Conservation (phyloP, 1,140 invertebrate genomes). For the Hycleus phaleratus region DNA sequence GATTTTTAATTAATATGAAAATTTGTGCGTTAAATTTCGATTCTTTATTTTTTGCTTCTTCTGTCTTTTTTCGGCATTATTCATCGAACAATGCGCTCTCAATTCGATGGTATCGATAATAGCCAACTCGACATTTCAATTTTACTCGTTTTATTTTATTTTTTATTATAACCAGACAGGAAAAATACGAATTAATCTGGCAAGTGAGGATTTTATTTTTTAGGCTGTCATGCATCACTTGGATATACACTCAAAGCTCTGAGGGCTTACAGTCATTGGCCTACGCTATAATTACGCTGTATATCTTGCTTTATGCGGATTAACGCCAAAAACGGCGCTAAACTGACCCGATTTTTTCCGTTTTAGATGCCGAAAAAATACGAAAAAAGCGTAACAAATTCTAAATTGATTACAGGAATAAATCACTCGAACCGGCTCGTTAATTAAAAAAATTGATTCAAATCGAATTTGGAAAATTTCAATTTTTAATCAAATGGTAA, state of each 20-base stretch:
- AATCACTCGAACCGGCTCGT: too few relatives aligned
- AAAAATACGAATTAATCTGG: constrained; percentile 12
- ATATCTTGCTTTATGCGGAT: constrained; percentile 35
- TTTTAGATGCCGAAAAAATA: not conserved
- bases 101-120: constrained; percentile 18
- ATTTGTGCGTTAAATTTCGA: constrained; percentile 29
- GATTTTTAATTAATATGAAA: constrained; percentile 42
- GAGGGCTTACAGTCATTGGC: constrained; percentile 25
- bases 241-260: constrained; percentile 17
- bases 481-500: too few relatives aligned
- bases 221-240: constrained; percentile 26
- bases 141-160: too few relatives aligned
- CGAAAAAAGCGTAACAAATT: too few relatives aligned
- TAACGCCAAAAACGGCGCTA: constrained; percentile 23
- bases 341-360: constrained; percentile 9
- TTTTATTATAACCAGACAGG: not conserved
- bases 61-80: not conserved
- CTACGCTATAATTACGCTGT: constrained; percentile 30
- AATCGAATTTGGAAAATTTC: too few relatives aligned
- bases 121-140: not conserved
- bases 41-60: not conserved
- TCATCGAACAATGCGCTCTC: constrained; percentile 13
- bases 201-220: constrained; percentile 22
- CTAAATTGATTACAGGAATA: too few relatives aligned
- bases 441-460: too few relatives aligned